A percentile compares a stretch with the other conserved stretches of the same genome.
phyloP scores from a whole-genome alignment of 2,888 invertebrate genomes.

The Agriopis aurantiaria region DNA sequence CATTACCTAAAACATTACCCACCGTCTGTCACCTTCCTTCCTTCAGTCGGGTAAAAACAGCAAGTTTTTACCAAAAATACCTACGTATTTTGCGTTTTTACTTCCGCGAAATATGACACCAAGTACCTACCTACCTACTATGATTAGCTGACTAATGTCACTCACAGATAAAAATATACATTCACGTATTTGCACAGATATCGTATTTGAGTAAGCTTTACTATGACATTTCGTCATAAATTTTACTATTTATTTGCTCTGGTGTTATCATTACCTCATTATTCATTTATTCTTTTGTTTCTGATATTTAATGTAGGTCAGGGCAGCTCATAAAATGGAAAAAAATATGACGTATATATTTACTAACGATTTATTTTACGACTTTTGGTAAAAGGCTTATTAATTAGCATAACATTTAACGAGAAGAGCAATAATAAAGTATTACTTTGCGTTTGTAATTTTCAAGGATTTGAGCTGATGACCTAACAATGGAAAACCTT shows the following conservation, averaged over 20 bases:
- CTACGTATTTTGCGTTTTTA: not conserved
- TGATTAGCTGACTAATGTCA: conserved; percentile 1
- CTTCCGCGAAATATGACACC: conserved; percentile 11
- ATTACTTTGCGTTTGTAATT: not conserved
- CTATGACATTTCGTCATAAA: conserved; percentile 6
- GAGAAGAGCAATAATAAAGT: not conserved
- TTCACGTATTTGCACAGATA: no score
- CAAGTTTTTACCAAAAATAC: not conserved
- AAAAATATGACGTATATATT: not conserved
- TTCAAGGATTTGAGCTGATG: no score
- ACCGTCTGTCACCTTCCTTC: no score
- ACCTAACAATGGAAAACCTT: no score
- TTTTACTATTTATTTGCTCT: conserved; percentile 12
- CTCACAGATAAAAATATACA: conserved; percentile 1
- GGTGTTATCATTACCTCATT: conserved; percentile 10
- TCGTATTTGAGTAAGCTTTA: conserved; percentile 5
- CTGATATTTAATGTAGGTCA: conserved; percentile 18
- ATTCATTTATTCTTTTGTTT: conserved; percentile 20
- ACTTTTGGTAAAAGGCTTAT: not conserved
- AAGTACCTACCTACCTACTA: no score
- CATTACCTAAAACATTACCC: not conserved
- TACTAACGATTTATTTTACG: not conserved
- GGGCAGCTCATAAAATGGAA: conserved; percentile 12
- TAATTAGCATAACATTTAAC: not conserved
- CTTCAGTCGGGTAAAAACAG: not conserved